Base-by-base conservation (phyloP, 1,140 invertebrate species). In the Hylyphantes graminicola region DNA sequence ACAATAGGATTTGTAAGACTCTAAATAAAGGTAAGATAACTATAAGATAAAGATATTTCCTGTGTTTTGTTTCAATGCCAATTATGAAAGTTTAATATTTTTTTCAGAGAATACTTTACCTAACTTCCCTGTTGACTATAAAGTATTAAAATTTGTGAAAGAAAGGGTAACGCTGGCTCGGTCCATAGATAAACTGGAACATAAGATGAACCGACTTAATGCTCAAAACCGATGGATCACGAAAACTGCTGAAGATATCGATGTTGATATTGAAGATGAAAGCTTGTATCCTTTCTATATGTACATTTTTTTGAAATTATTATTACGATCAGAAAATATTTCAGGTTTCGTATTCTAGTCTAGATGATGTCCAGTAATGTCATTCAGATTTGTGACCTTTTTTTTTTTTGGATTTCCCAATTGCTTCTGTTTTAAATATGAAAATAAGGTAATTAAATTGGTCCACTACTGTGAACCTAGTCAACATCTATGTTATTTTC, bases 231-330 rank as follows among this genome's bases (percentile, higher is more conserved):
- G 94, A 61, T 98, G 97, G 96, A 91, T 96, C 87, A 92, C 94
- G 86, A 95, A 94, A 89, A 93, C 93, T 8, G 94, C 94, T 0
- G 92, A 94, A 86, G 95, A 97, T 85, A 94, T 96, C 93, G 96
- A 98, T 89, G 93, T 98, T 80, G 91, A 96, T 64, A 89, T 97
- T 11, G 95, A 96, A 21, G 94, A 95, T 70, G 92, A 93, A 85
- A 91, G 93, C 87, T 87, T 92, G 93, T 94, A 93, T 93, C 91
- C 91, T 88, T 91, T 70, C 19, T 1, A 53, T 70, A 17, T 10
- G 4, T 70, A 59, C 12, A 17, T 70, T 64, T n/a, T 19, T 59
- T 9, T 59, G 5, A 59, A 12, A 12, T 59, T 59, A 59, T 59
- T 59, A 35, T 35, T 35, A 35, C 1, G 35, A 35, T 35, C 35